Base-by-base conservation (phyloP, 2,888 invertebrate species). In the Thymelicus sylvestris region DNA sequence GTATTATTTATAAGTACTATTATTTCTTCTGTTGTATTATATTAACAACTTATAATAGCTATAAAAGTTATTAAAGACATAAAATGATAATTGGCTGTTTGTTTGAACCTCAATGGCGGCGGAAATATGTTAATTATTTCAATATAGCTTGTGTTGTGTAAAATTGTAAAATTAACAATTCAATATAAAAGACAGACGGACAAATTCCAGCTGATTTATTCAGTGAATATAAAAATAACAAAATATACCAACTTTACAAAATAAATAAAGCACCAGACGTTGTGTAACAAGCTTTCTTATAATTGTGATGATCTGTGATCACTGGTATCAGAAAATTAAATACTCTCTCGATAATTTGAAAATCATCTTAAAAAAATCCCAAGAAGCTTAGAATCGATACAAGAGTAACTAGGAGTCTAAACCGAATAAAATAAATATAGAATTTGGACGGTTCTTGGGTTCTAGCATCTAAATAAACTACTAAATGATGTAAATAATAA, bases 231-330 rank as follows among this genome's bases (percentile, higher is more conserved):
- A 72, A 73, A 73, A 69, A 48, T 72, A 72, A 72, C 72, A 73
- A 73, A 73, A 67, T 71, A 69, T 68, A 68, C 47, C 31, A 52
- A 67, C 13, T 47, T 68, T 8, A 44, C 31, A 68, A 67, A 67
- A 62, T 62, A 68, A 68, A 82, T 81, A 81, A 79, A 73, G 72
- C 72, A 72, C 72, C 79, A 74, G 75, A 73, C 75, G 72, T 77
- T 76, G 76, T 67, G 61, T 55, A 77, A 75, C 44, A 78, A 75
- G 78, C 71, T 79, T 78, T 79, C 81, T 74, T 79, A 76, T 75
- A 73, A 78, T 78, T 80, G 89, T 88, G 88, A 89, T 90, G 87
- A 57, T 62, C 63, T 62, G 55, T 84, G 55, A 19, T 31, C 31
- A 31, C 31, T 31, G 31, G 48, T 13, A 50, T 41, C 19, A 12